Base-by-base conservation (phyloP, 2,888 invertebrate genomes). In the Troglohyphantes excavatus region DNA sequence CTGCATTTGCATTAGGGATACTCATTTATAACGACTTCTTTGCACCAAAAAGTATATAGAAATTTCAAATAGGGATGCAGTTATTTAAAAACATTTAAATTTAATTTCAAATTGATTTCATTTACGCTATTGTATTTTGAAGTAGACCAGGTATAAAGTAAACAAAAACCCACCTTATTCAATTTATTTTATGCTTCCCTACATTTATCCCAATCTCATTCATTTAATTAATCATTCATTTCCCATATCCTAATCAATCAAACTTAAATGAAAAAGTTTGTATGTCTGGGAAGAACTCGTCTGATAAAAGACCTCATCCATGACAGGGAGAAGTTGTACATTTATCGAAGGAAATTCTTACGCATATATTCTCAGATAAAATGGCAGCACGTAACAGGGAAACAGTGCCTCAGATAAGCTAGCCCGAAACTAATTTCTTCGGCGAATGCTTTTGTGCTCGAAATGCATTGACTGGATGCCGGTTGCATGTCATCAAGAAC, bases 341-440 rank as follows among this genome's bases (percentile, higher is more conserved):
- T 72, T 72, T 46, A 43, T 46, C 39, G 9, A 70, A n/a, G 46
- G 53, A 53, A 72, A 72, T 72, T 72, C 72, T 46, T n/a, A 46
- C 9, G 43, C 72, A 23, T 26, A n/a, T 72, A 53, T 72, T 46
- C 6, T 19, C 23, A 26, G 26, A 46, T 26, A 46, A 53, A 72
- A 46, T 53, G 23, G 72, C 11, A 13, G 27, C 72, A 72, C 72
- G 72, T 72, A 72, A 17, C 9, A 72, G 6, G 46, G 26, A 46
- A 72, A 72, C 23, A 26, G 46, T 26, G 46, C 23, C 21, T 72
- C 72, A 21, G 72, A 70, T 70, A 29, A 70, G 70, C 21, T 70
- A 19, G 70, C 13, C 39, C 17, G 70, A 46, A 72, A 72, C 46
- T 72, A 72, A 72, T 72, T 72, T 46, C 9, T 26, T 46, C 46